Base-by-base conservation (phyloP, 2,888 invertebrate species). In the Pyrrhia umbra region DNA sequence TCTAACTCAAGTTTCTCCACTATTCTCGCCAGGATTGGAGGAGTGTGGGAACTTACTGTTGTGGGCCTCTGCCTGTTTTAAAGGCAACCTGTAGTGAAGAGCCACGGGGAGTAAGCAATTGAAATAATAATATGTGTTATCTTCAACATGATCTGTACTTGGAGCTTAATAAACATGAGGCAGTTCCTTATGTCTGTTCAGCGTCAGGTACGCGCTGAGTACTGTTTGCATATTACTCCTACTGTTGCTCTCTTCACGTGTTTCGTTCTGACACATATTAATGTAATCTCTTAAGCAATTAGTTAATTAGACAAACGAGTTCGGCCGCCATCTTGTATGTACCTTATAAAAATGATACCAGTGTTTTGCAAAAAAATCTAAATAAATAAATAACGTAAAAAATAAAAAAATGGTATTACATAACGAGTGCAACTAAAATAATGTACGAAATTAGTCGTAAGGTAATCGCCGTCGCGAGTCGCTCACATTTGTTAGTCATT, bases 381-480 rank as follows among this genome's bases (percentile, higher is more conserved):
- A 79, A 75, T 79, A 78, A 82, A 74, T 63, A 76, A 82, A 71
- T 66, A 78, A 83, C 77, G 59, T 80, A 85, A 85, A 82, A 60
- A 79, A 80, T 75, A 73, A 81, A 82, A 84, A 66, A 75, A 69
- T 25, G 0, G 54, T 73, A 72, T 79, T 82, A 80, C 78, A 65
- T 86, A 83, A 87, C 84, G 88, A 88, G 89, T 90, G 90, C 86
- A 90, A 88, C 84, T 90, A 85, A 86, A 85, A 83, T 81, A 85
- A 78, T 86, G 86, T 89, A 86, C 82, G 87, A 86, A 79, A 40
- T 34, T 71, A 77, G 55, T 68, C 67, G 62, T 76, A 80, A 80
- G 74, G 52, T 60, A 52, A 50, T 67, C 61, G 68, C 56, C 65
- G 59, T 62, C 59, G 80, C 73, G 77, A 82, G 79, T 79, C 64